A percentile compares a stretch with the other conserved stretches of the same genome.
Evolutionary conservation across 2,888 invertebrate species (phyloP).

Genomic region (Caenorhabditis zanzibari): DNA sequence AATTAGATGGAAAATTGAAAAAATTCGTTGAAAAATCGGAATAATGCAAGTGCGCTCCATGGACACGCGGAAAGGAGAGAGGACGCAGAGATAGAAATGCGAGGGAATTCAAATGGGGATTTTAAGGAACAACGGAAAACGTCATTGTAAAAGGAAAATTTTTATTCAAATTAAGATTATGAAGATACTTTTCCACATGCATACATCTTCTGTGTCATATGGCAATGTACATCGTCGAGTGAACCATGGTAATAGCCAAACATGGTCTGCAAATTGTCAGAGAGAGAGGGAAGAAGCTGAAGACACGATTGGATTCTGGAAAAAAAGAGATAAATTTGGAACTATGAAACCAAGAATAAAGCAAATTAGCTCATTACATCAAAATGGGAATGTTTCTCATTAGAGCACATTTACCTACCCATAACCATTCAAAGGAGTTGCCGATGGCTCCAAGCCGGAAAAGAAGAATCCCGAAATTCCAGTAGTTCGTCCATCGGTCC

Average conservation of each 20-base stretch:
- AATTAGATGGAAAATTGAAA: constrained; percentile 6
- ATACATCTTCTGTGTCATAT: not conserved
- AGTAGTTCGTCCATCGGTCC: constrained; percentile 31
- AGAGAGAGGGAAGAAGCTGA: not conserved
- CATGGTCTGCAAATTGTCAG: not conserved
- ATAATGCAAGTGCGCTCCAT: constrained; percentile 25
- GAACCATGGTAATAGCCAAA: not conserved
- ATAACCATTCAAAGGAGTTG: not conserved
- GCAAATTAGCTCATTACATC: not conserved
- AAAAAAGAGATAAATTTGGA: too few species aligned
- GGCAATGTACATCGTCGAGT: not conserved
- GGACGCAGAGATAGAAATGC: constrained; percentile 23
- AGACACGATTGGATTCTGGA: not conserved
- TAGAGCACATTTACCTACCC: not conserved
- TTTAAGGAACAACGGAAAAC: not conserved
- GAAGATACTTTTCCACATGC: not conserved
- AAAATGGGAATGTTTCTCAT: too few species aligned
- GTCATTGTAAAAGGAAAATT: not conserved
- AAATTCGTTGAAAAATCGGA: not conserved
- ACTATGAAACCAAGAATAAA: too few species aligned
- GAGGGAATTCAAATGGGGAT: not conserved
- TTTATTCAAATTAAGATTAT: not conserved
- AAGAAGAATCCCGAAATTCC: constrained; percentile 8
- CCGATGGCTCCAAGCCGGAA: not conserved
- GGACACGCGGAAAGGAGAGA: constrained; percentile 1